Base-by-base conservation (phyloP, 53 echinoderm and acorn worm species). In the Arbacia lixula region DNA sequence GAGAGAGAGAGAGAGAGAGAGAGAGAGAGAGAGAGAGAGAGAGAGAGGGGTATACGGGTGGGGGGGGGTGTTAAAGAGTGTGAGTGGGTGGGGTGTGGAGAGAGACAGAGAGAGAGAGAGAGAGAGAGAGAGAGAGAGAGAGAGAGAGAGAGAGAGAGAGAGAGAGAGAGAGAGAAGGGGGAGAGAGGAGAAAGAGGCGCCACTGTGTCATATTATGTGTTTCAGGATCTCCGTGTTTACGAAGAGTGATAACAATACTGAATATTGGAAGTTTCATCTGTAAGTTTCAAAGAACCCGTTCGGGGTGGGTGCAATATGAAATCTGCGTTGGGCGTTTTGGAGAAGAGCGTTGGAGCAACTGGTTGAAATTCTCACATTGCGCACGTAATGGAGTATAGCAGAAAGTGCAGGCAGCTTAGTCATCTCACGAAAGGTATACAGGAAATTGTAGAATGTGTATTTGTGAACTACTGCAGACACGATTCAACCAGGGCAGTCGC, bases 361-460 rank as follows among this genome's bases (percentile, higher is more conserved):
- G 54, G 20, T 75, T 40, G 42, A 66, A 66, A 66, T 37, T 66
- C 66, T 37, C 36, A 66, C 66, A 37, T 66, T 37, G 36, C 66
- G 38, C 14, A 36, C 66, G 37, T 36, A 66, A 35, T 36, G n/a
- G n/a, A 55, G n/a, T 24, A 54, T 31, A 54, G 31, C 32, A 75
- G 40, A 49, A 71, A 71, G 75, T 75, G 36, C 53, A 75, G 36
- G 28, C 55, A 78, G 60, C 60, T 60, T 60, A 78, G 60, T 78
- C 60, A 57, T 57, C 32, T 53, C 53, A 75, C 53, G 35, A 75
- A 60, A 78, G 60, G 60, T 60, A 78, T 78, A 78, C 79, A 78
- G 79, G 79, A 78, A 78, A 78, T 78, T 43, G 79, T 78, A 78
- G 79, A 78, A 78, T 78, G 79, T 60, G 41, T 58, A 78, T 78